Evolutionary conservation across 2,113 vertebrate genomes (phyloP).

Genomic region (Oryzias javanicus): DNA sequence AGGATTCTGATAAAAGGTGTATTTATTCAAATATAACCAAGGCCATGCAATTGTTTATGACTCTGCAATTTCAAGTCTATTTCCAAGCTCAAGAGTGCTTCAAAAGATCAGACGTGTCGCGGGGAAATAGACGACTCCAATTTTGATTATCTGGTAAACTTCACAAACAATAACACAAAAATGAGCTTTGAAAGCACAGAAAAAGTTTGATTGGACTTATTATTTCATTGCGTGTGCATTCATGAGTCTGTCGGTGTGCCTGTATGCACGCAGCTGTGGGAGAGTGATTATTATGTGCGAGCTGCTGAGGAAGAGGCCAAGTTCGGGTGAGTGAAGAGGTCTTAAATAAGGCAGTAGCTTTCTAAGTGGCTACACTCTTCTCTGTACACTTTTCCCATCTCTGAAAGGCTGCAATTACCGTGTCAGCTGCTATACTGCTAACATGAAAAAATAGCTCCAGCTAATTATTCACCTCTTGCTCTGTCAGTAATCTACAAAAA

Average conservation of each 20-base stretch:
- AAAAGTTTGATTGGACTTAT: conserved; percentile 40
- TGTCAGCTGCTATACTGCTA: conserved; percentile 59
- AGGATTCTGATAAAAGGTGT: conserved; percentile 57
- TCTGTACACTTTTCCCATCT: conserved; percentile 33
- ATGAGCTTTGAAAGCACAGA: conserved; percentile 34
- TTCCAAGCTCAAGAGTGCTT: conserved; percentile 47
- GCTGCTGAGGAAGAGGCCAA: conserved; percentile 53
- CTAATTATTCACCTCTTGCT: conserved; percentile 60
- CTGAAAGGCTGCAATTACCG: conserved; percentile 68
- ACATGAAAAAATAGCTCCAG: conserved; percentile 54
- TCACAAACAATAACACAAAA: conserved; percentile 43
- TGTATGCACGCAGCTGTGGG: conserved; percentile 35
- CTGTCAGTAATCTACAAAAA: conserved; percentile 19
- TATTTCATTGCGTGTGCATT: conserved; percentile 34
- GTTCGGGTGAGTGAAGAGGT: conserved; percentile 54
- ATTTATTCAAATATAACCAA: conserved; percentile 65
- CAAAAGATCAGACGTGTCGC: conserved; percentile 26
- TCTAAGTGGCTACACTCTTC: conserved; percentile 50
- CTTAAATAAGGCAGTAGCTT: conserved; percentile 59
- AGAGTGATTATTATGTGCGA: conserved; percentile 49
- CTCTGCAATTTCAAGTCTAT: conserved; percentile 42
- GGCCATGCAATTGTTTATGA: conserved; percentile 59
- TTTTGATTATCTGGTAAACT: too few relatives aligned
- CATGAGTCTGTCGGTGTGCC: conserved; percentile 11
- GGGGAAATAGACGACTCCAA: conserved; percentile 6